These are phyloP conservation scores for Prionailurus viverrinus DNA, from an alignment of 2,113 vertebrate genomes.

Conservation along the genomic window DNA sequence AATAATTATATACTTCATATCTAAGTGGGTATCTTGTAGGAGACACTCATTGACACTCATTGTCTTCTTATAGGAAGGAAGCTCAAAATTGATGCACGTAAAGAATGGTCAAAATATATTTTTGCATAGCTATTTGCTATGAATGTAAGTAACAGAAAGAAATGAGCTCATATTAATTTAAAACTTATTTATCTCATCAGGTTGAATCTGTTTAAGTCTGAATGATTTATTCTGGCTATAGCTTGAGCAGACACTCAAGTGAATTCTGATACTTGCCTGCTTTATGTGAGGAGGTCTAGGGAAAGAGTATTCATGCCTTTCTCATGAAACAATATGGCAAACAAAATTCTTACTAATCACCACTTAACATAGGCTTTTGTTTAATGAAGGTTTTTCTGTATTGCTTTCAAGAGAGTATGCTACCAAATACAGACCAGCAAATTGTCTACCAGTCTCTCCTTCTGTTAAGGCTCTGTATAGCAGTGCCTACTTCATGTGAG, in stretches of 20 bases:
- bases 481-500: background rate
- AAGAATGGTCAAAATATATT: background rate
- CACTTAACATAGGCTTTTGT: constrained; percentile 27
- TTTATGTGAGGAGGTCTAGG: background rate
- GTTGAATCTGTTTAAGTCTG: constrained; percentile 10
- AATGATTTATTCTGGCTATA: constrained; percentile 40
- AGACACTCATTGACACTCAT: background rate
- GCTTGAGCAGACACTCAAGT: constrained; percentile 33
- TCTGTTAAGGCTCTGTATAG: background rate
- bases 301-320: background rate
- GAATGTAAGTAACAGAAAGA: background rate
- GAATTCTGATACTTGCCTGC: constrained; percentile 28
- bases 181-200: constrained; percentile 38
- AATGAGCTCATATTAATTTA: constrained; percentile 23
- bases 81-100: background rate
- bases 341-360: constrained; percentile 43
- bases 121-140: constrained; percentile 56
- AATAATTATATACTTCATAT: constrained; percentile 13
- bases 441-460: background rate
- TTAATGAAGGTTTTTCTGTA: constrained; percentile 11
- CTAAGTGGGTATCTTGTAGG: background rate
- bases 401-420: constrained; percentile 26
- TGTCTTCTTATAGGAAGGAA: background rate
- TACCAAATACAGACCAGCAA: background rate
- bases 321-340: constrained; percentile 21